Evolutionary conservation across 2,888 invertebrate genomes (phyloP).

Genomic region (Smittia sp.): DNA sequence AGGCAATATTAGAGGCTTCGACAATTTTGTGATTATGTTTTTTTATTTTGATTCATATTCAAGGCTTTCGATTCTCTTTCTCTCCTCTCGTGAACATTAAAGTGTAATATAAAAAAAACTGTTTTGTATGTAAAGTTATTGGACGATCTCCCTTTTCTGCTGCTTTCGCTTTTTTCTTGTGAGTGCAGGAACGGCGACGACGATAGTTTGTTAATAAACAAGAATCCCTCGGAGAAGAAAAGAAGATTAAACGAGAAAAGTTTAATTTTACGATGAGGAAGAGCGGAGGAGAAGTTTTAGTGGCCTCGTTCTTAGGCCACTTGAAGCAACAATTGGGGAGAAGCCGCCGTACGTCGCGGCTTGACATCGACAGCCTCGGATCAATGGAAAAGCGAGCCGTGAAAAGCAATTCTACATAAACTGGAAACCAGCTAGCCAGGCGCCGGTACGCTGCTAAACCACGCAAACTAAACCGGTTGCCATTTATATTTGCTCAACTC

Average conservation of each 20-base stretch:
- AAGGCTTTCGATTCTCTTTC: slow-evolving; percentile 10
- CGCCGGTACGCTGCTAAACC: slow-evolving; percentile 4
- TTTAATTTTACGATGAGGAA: background rate
- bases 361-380: too few relatives aligned
- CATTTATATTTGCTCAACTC: background rate
- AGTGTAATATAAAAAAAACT: background rate
- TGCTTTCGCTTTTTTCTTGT: background rate
- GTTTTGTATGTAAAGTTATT: background rate
- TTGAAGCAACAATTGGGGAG: too few relatives aligned
- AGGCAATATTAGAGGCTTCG: background rate
- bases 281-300: background rate
- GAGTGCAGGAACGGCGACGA: background rate
- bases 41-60: slow-evolving; percentile 32
- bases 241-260: background rate
- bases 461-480: slow-evolving; percentile 24
- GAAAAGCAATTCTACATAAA: background rate
- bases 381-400: background rate
- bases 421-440: background rate
- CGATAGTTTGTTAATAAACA: slow-evolving; percentile 28
- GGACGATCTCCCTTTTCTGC: background rate
- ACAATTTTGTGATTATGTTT: slow-evolving; percentile 18
- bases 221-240: slow-evolving; percentile 8
- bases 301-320: too few relatives aligned
- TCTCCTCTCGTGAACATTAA: slow-evolving; percentile 17
- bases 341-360: too few relatives aligned